Conservation (phyloP, 2,113 vertebrate species). For the Ciconia boyciana region DNA sequence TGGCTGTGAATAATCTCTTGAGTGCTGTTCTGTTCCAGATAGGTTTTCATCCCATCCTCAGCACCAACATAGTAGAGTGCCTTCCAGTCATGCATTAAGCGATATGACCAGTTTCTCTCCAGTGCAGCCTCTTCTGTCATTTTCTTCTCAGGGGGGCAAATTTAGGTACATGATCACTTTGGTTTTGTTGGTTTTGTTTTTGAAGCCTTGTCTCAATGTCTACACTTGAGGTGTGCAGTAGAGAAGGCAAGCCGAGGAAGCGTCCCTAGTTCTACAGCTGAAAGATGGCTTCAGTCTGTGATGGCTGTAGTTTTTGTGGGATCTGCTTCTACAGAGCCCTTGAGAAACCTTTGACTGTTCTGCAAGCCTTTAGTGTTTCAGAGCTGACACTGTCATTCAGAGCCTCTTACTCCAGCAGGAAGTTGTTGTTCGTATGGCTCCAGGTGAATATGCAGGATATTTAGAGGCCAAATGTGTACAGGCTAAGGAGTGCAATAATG, state of each 20-base stretch:
- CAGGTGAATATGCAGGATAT: background rate
- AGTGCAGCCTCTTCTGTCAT: background rate
- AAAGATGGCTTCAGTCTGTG: background rate
- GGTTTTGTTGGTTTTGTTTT: background rate
- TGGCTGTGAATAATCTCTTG: constrained; percentile 27
- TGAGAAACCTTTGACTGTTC: background rate
- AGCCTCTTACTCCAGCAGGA: background rate
- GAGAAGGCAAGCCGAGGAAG: background rate
- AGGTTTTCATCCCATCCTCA: background rate
- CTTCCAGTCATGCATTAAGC: background rate
- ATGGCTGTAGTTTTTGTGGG: background rate
- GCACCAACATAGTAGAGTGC: background rate
- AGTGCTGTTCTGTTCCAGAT: background rate
- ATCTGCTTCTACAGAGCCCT: background rate
- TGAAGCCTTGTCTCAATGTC: background rate
- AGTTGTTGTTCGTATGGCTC: background rate
- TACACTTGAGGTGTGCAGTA: background rate
- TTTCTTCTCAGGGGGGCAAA: background rate
- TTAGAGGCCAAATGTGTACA: background rate
- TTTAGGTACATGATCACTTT: background rate
- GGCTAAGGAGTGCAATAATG: background rate
- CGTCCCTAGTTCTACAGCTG: rapidly evolving
- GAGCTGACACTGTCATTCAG: background rate
- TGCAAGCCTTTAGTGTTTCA: background rate
- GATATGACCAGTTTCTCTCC: background rate